These are phyloP conservation scores for Hemichromis elongatus DNA, from an alignment of 2,113 vertebrate species.

Conservation along the genomic window DNA sequence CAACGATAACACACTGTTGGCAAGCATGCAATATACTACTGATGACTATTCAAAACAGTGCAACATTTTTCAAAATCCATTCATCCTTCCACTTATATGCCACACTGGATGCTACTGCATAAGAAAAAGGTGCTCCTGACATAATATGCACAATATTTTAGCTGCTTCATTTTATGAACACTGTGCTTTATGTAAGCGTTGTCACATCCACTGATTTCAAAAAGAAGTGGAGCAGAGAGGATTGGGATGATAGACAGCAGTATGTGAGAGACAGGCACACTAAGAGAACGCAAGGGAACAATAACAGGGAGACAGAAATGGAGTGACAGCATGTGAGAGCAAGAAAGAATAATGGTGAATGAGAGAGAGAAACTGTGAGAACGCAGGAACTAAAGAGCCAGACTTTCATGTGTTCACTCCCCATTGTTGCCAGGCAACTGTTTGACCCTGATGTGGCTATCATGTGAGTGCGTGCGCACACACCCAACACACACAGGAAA, in stretches of 20 bases:
- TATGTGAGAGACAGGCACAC: neutral
- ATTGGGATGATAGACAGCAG: neutral
- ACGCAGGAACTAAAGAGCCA: neutral
- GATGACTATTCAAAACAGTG: neutral
- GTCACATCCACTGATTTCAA: neutral
- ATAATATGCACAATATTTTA: neutral
- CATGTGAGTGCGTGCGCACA: neutral
- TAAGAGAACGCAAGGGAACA: neutral
- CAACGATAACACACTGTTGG: neutral
- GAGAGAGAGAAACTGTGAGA: neutral
- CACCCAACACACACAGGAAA: neutral
- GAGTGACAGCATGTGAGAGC: neutral
- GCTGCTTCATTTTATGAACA: neutral
- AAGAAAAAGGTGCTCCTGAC: neutral
- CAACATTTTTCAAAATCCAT: neutral
- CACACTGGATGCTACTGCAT: neutral
- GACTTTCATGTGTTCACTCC: neutral
- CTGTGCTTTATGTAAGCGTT: neutral
- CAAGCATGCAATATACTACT: neutral
- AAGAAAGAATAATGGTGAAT: neutral
- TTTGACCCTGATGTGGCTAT: conserved; percentile 10
- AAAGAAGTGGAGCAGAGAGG: neutral
- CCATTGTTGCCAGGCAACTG: conserved; percentile 51
- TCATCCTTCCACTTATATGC: neutral
- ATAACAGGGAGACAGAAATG: neutral